These are phyloP conservation scores for Propithecus coquereli DNA, from an alignment of 2,113 vertebrate species.

Conservation along the genomic window DNA sequence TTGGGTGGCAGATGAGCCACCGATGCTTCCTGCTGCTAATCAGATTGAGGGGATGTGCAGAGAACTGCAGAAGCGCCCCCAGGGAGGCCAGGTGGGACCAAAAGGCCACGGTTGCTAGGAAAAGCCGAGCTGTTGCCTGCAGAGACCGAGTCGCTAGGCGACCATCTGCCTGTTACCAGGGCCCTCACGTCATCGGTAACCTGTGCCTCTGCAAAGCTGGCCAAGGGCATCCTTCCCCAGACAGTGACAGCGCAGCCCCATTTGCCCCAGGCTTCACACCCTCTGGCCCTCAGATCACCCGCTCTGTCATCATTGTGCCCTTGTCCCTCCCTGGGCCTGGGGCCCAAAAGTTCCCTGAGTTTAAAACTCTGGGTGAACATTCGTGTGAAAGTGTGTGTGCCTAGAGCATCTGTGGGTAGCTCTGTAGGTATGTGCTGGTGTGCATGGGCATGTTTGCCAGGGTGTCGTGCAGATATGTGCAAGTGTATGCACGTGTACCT, in stretches of 20 bases:
- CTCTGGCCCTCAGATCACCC: background rate
- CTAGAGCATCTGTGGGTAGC: background rate
- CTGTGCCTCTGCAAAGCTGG: background rate
- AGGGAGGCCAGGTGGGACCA: conserved; percentile 71
- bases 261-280: background rate
- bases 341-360: background rate
- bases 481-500: background rate
- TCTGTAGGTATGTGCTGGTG: background rate
- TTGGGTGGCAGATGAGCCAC: background rate
- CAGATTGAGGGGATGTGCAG: background rate
- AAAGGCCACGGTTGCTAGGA: conserved; percentile 78
- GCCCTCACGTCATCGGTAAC: conserved; percentile 56
- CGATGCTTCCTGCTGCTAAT: conserved; percentile 36
- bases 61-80: background rate
- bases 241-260: background rate
- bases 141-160: conserved; percentile 75
- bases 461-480: rapidly evolving
- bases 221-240: background rate
- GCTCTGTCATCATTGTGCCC: background rate
- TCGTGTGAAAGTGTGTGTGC: rapidly evolving
- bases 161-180: conserved; percentile 64
- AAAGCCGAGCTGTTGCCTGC: conserved; percentile 78
- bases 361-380: background rate
- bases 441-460: too few species aligned
- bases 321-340: background rate